Evolutionary conservation across 2,888 invertebrate genomes (phyloP), one percentile per base, ranked within the genome.

Genomic region (Ischnus inquisitorius): DNA sequence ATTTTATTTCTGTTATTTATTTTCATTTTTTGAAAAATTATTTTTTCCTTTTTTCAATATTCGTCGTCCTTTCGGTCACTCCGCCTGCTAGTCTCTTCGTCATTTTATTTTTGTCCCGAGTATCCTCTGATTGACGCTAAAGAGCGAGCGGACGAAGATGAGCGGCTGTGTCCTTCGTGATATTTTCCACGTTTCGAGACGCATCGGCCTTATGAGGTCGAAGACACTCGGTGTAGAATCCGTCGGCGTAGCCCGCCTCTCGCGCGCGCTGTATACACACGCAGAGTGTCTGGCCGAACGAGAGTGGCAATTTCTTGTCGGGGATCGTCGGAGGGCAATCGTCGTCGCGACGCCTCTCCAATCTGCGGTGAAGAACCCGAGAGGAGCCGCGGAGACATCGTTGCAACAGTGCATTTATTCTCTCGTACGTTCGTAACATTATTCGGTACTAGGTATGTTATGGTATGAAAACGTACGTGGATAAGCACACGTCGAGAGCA

Each of bases 401-500:
- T 10, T 51, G 28, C 41, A 43, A 10, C 34, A 62, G 8, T 54
- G 19, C 28, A 34, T 34, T 76, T 67, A 82, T 72, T 43, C 54
- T 54, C 54, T 54, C 54, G 3, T 54, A 54, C 54, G 54, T 54
- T 54, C 19, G 54, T 54, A 22, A 54, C 54, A 54, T 28, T 28
- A 54, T 28, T 28, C 16, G 67, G 43, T 46, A 48, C 14, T 60
- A 76, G 69, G 62, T 64, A 68, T 76, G 64, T 64, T 71, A 51
- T 43, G 41, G 28, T 68, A 72, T 46, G 28, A 14, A 22, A 71
- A 71, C 71, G 71, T 76, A 77, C 71, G 81, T 39, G 69, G 57
- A 81, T 68, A 80, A 79, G 79, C 74, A 51, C 75, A 62, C 76
- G 83, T 83, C 83, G 83, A 84, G 80, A 84, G 83, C 80, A 68